Base-by-base conservation (phyloP, 2,888 invertebrate species). In the Marasmarcha lunaedactyla region DNA sequence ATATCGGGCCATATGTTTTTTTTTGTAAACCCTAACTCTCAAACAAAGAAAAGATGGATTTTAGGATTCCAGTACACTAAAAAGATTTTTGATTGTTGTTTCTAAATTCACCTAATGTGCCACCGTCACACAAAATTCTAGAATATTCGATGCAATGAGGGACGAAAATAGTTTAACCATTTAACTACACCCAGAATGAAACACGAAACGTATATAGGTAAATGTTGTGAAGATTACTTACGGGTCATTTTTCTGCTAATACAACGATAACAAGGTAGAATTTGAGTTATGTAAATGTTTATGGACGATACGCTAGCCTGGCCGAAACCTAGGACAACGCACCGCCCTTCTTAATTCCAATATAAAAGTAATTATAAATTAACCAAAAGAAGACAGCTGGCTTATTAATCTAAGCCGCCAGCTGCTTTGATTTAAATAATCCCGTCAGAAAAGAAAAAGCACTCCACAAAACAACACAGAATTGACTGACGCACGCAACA, bases 301-400 rank as follows among this genome's bases (percentile, higher is more conserved):
- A n/a, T 10, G 77, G 81, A 83, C 83, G 83, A 83, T 81, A 83
- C 83, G 83, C 78, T 78, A 71, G 72, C 66, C 79, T 72, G 81
- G 83, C 60, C 79, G 77, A 78, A 76, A 81, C 83, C 83, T 74
- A 70, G 70, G 74, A 79, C 78, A 76, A 81, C 81, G 81, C 83
- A 83, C 83, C 83, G 83, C 77, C 83, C 77, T 63, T 54, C 59
- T 58, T 68, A 53, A 61, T 50, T 51, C 62, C 68, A 67, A 72
- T 69, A 50, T 57, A 53, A 66, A 70, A 66, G 50, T 52, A 68
- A 70, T 64, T 66, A 61, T 65, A 63, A 68, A 65, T 60, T 58
- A 76, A 76, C 61, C 63, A 69, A 74, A 74, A 65, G 55, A 63
- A 55, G 70, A 62, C 54, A 44, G 48, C 47, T 61, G 58, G 63